Base-by-base conservation (phyloP, 2,113 vertebrate species). In the Oreocharis arfaki region DNA sequence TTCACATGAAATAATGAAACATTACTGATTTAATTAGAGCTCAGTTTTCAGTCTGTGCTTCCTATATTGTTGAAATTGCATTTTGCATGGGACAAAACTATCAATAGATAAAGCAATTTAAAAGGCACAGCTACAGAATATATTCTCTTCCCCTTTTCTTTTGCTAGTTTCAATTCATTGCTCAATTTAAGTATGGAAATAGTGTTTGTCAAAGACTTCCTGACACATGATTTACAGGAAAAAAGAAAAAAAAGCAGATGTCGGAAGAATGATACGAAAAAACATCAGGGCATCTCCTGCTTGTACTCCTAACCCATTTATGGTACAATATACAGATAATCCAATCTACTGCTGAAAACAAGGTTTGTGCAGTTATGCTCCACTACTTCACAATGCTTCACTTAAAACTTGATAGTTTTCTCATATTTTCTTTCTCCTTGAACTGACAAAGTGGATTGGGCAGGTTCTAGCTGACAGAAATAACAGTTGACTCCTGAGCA, bases 11-110 rank as follows among this genome's bases (percentile, higher is more conserved):
- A 96, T 93, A 96, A 97, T 96, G 93, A 87, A 96, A 96, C 39
- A 8, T 89, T 96, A 79, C 95, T 98, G 97, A 98, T 98, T 97
- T 97, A 97, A 98, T 97, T 97, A 97, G 89, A 87, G 84, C 89
- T 91, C 64, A 71, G 87, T 93, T 97, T 97, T 97, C 95, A 91
- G 89, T 37, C 93, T 93, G 53, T 50, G 52, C 87, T 82, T 92
- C 95, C 93, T 89, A 8, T 79, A 89, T 91, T 92, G 78, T 84
- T 80, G 89, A 96, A 97, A 97, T 97, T 98, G 92, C 95, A 97
- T 98, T 98, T 97, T 95, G 81, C 52, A 37, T 68, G 73, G 96
- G 84, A 96, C 92, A 97, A 96, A 96, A 89, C 95, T 93, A 94
- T 95, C 94, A 96, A 96, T 87, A 89, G 93, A 74, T 97, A 97